These are phyloP conservation scores for Catharus minimus DNA, from an alignment of 2,113 vertebrate species.

Conservation along the genomic window DNA sequence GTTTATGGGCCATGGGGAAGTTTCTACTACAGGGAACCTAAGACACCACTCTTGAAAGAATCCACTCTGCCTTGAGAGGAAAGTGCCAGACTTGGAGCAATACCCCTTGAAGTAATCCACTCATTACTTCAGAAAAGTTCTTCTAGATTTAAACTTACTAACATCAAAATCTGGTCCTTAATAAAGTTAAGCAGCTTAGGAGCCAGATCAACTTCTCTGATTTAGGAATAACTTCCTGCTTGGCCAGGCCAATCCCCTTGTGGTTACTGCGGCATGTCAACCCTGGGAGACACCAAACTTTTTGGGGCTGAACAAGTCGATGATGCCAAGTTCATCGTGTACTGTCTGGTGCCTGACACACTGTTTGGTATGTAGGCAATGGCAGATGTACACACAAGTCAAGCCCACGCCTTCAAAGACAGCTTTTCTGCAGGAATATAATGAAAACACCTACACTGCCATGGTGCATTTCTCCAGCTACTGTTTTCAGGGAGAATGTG, in stretches of 20 bases:
- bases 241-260: not conserved
- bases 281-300: not conserved
- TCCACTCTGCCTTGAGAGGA: not conserved
- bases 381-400: not conserved
- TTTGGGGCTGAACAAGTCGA: not conserved
- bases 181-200: not conserved
- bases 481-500: not conserved
- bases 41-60: not conserved
- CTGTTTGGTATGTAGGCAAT: not conserved
- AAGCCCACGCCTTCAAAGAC: not conserved
- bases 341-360: not conserved
- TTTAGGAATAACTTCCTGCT: not conserved
- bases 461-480: not conserved
- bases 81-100: not conserved
- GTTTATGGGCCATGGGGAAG: not conserved
- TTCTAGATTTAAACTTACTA: not conserved
- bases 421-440: slow-evolving; percentile 23
- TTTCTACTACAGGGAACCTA: not conserved
- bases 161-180: not conserved
- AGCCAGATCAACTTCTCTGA: not conserved
- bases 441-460: not conserved
- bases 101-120: not conserved
- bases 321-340: not conserved
- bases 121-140: not conserved
- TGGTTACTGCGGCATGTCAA: not conserved